Base-by-base conservation (phyloP, 2,113 vertebrate genomes). In the Mirounga angustirostris region DNA sequence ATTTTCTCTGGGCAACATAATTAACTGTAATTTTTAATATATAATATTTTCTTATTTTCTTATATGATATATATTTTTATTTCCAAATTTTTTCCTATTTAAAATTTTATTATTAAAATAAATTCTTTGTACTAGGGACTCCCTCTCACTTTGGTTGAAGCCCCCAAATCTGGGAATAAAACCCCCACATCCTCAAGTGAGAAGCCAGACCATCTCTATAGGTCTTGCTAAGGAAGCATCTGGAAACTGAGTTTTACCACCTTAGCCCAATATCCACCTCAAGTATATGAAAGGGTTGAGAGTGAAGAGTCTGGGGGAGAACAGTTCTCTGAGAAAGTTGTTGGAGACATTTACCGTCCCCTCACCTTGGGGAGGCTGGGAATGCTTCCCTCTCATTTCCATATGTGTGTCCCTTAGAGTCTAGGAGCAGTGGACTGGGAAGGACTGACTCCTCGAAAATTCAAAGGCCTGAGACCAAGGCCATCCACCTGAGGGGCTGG, bases 11-110 rank as follows among this genome's bases (percentile, higher is more conserved):
- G 40, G 54, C 3, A 73, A 63, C 19, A 78, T 56, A 22, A 78
- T 30, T 87, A 28, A 63, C 52, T 79, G 7, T 76, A 54, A 90
- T 13, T 74, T 82, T 88, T 52, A 95, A 54, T 61, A 59, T 36
- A 26, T 69, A 58, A 15, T 88, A 86, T 86, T 87, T 96, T 74
- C 40, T 92, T 71, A 14, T 58, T 92, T 74, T 36, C 16, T 88
- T 78, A 11, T 40, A 56, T 78, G 61, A 8, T 86, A 86, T 79
- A 56, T 83, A 79, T 83, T 71, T 80, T 91, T 69, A 90, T 36
- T 63, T 85, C 7, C n/a, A 33, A 28, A 11, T 28, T 86, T 71
- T 91, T 80, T 69, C 8, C 86, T 85, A 28, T 71, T 84, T 67
- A 84, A 83, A 58, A 30, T 69, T 46, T 69, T 59, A 76, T 81